phyloP scores from a whole-genome alignment of 2,797 vertebrate species.

The Chanos chanos region DNA sequence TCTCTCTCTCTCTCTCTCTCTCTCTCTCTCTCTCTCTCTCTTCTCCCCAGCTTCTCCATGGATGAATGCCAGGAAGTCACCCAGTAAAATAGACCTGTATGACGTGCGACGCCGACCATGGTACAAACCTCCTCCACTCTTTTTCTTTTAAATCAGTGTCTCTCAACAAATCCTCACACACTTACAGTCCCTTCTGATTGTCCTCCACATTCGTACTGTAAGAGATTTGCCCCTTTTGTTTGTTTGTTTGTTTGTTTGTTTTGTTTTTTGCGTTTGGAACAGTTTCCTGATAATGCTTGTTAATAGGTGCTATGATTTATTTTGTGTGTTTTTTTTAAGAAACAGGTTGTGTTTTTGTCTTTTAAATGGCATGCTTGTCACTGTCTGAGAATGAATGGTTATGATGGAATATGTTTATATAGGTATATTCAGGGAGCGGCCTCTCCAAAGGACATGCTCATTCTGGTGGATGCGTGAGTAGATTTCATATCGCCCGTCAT shows the following conservation, averaged over 20 bases:
- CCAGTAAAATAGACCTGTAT: constrained; percentile 94
- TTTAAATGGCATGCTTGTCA: not conserved
- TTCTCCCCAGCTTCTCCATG: constrained; percentile 89
- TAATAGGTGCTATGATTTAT: too few species aligned
- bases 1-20: constrained; percentile 26
- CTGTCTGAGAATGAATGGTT: too few species aligned
- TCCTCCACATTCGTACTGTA: too few species aligned
- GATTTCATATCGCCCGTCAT: constrained; percentile 39
- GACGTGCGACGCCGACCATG: constrained; percentile 95
- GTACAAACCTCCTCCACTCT: constrained; percentile 56
- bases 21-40: constrained; percentile 27
- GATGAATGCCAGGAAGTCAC: constrained; percentile 90
- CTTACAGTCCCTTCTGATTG: too few species aligned
- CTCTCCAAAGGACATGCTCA: constrained; percentile 98
- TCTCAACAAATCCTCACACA: too few species aligned
- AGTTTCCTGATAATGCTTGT: too few species aligned
- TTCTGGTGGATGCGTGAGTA: constrained; percentile 98
- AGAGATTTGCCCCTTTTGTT: too few species aligned
- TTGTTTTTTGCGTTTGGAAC: too few species aligned
- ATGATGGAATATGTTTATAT: too few species aligned
- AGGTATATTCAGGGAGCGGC: constrained; percentile 99
- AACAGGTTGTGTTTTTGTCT: not conserved
- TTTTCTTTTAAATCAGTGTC: too few species aligned
- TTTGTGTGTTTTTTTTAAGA: too few species aligned
- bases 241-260: too few species aligned